Evolutionary conservation across 2,797 vertebrate species (phyloP), one percentile per base, ranked within the genome.

Genomic region (Clarias fuscus): DNA sequence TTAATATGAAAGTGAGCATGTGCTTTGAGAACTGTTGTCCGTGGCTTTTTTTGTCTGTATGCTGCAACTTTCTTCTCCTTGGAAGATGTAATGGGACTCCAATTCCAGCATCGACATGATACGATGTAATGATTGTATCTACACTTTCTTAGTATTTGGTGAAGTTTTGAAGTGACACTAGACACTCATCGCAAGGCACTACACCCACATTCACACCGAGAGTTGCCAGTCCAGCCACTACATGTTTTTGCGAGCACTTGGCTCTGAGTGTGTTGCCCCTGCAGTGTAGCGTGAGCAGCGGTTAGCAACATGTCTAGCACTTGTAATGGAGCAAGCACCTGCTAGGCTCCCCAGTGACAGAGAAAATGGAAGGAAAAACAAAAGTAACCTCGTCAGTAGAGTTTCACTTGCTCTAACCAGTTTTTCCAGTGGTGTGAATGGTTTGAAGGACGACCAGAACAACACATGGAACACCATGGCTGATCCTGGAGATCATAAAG

Each of bases 401-500:
- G 93, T 97, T 98, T 85, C 97, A 97, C 7, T 99, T 97, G 97
- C 71, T 98, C 98, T 15, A 91, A 98, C 13, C 94, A 97, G 86
- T 97, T 96, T 56, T 7, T 96, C 97, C 40, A 96, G 96, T 2
- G 97, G 97, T 85, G 92, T 94, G 91, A 99, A 99, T 92, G 96
- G 97, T 90, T 96, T 98, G 89, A 97, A 97, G 24, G 95, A 96
- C 0, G 96, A 98, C 75, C 97, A 97, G 40, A 95, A 96, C 84
- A 96, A 96, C 92, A 97, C 97, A 0, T 99, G 97, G 98, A 99
- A 97, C 88, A 93, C 99, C 89, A 93, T 99, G 85, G 97, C 97
- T 0, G 98, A 99, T 89, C 97, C 98, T 0, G 98, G 98, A 86
- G 98, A 99, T 93, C 48, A 53, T 53, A 11, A 13, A 53, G 48